Conservation (phyloP, 92 coral and sea anemone genomes). For the Scolanthus callimorphus region DNA sequence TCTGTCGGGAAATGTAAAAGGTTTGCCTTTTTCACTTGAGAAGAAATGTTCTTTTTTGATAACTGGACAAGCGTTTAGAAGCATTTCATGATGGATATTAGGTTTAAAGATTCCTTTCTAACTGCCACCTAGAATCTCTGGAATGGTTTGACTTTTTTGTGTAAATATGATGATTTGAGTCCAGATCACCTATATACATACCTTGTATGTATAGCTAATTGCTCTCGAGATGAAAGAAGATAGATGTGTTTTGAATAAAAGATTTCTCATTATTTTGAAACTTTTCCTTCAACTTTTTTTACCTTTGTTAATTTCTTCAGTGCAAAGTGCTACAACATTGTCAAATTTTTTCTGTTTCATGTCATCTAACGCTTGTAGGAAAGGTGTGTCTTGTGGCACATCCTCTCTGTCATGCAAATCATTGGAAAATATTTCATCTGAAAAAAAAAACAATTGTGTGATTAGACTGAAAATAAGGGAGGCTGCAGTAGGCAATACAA, state of each 20-base stretch:
- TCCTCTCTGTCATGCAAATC: constrained; percentile 55
- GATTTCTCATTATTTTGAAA: neutral
- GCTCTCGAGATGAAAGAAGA: too few species aligned
- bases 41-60: too few species aligned
- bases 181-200: too few species aligned
- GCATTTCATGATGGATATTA: too few species aligned
- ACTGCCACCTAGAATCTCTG: neutral
- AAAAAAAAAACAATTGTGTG: neutral
- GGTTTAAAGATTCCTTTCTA: neutral
- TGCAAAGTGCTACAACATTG: constrained; percentile 68
- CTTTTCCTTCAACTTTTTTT: neutral
- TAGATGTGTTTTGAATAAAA: neutral
- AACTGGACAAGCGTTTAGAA: too few species aligned
- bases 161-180: too few species aligned
- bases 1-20: too few species aligned
- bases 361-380: constrained; percentile 74
- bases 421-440: constrained; percentile 64
- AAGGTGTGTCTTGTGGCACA: constrained; percentile 59
- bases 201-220: too few species aligned
- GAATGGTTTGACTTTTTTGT: too few species aligned
- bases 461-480: too few species aligned
- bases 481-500: too few species aligned
- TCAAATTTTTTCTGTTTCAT: constrained; percentile 70
- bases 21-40: too few species aligned
- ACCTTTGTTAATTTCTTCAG: constrained; percentile 86